Evolutionary conservation across 2,797 vertebrate genomes (phyloP).

Genomic region (Phalloptychus januarius): DNA sequence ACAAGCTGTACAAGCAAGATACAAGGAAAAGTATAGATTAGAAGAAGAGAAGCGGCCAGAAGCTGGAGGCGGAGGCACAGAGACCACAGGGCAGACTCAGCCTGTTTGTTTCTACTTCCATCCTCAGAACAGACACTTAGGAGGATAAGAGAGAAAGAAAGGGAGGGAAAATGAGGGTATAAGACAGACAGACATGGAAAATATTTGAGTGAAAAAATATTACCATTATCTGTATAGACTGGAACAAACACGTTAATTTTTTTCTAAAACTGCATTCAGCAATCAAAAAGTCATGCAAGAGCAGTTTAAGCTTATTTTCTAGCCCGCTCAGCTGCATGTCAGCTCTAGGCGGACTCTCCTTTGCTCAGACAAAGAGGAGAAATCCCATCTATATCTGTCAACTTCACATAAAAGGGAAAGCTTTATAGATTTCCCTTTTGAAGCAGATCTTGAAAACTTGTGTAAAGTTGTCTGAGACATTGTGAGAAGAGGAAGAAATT

Average conservation of each 20-base stretch:
- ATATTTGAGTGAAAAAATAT: conserved; percentile 35
- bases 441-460: conserved; percentile 35
- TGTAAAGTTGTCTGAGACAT: neutral
- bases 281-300: conserved; percentile 45
- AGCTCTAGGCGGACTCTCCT: conserved; percentile 20
- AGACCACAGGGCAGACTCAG: conserved; percentile 75
- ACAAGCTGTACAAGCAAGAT: neutral
- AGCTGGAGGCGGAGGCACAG: conserved; percentile 29
- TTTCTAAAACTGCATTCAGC: conserved; percentile 15
- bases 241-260: conserved; percentile 27
- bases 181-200: conserved; percentile 52
- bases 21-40: conserved; percentile 26
- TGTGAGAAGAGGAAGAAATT: neutral
- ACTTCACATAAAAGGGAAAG: conserved; percentile 14
- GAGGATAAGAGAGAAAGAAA: conserved; percentile 50
- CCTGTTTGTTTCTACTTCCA: conserved; percentile 76
- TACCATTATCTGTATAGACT: conserved; percentile 35
- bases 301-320: conserved; percentile 30
- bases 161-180: conserved; percentile 19
- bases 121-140: conserved; percentile 66
- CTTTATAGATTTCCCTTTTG: conserved; percentile 28
- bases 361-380: conserved; percentile 29
- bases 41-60: conserved; percentile 29
- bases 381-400: conserved; percentile 52
- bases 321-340: conserved; percentile 6